A percentile compares a stretch with the other conserved stretches of the same genome.
phyloP scores from a whole-genome alignment of 1,140 invertebrate genomes.

The Cydia fagiglandana region DNA sequence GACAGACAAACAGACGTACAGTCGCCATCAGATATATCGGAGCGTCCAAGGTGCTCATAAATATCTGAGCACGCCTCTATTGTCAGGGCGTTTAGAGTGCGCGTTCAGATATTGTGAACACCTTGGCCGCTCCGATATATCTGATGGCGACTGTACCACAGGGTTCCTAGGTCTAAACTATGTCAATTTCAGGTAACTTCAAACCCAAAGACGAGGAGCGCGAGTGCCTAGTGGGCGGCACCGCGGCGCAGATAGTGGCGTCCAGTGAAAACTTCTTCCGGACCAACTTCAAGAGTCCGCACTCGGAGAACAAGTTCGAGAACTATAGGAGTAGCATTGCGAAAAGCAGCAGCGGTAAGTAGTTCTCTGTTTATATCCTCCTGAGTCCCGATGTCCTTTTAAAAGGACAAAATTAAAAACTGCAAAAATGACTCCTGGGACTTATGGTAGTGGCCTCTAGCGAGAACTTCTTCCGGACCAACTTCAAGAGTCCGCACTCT shows the following conservation, averaged over 20 bases:
- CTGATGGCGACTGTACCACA: too few species aligned
- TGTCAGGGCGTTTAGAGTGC: too few species aligned
- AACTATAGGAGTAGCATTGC: constrained; percentile 69
- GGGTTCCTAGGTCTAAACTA: too few species aligned
- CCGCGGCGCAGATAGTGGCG: constrained; percentile 68
- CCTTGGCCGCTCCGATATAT: too few species aligned
- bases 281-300: constrained; percentile 71
- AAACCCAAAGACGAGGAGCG: constrained; percentile 70
- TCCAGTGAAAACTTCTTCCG: constrained; percentile 76
- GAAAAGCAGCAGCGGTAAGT: constrained; percentile 69
- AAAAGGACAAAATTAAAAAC: too few species aligned
- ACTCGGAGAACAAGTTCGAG: constrained; percentile 57
- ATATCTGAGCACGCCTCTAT: too few species aligned
- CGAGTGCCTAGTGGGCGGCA: constrained; percentile 63
- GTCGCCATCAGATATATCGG: too few species aligned
- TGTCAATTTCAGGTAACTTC: constrained; percentile 42
- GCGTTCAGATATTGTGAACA: too few species aligned
- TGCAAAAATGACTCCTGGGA: too few species aligned
- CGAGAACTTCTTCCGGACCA: constrained; percentile 75
- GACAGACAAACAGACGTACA: too few species aligned
- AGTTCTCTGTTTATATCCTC: too few species aligned
- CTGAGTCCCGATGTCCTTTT: not conserved
- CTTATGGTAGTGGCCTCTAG: constrained; percentile 66
- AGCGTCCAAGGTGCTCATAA: too few species aligned
- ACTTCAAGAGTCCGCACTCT: constrained; percentile 66